These are phyloP conservation scores for Trididemnum miniatum DNA, from an alignment of 23 tunicate genomes.

Conservation along the genomic window DNA sequence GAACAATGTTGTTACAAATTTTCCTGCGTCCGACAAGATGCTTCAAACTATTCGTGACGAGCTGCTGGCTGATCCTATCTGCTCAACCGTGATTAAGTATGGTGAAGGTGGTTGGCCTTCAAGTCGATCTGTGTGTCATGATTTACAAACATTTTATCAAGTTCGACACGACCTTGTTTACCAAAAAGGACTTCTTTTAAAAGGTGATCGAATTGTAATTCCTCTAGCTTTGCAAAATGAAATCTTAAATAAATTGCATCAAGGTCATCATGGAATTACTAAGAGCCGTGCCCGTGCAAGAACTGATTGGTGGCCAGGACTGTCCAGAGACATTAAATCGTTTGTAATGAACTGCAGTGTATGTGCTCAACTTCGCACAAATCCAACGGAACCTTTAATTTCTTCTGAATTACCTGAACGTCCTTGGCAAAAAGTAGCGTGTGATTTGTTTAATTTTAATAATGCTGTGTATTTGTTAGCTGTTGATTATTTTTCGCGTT, in stretches of 20 bases:
- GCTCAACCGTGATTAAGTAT: too few species aligned
- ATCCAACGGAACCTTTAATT: background rate
- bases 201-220: background rate
- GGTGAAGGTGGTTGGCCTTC: background rate
- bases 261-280: slow-evolving; percentile 23
- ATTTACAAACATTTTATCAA: background rate
- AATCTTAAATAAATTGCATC: too few species aligned
- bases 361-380: background rate
- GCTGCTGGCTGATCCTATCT: too few species aligned
- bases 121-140: background rate
- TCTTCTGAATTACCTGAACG: background rate
- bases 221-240: slow-evolving; percentile 6
- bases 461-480: background rate
- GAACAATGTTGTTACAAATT: background rate
- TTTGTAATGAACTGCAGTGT: background rate
- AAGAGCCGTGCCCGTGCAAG: background rate
- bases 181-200: background rate
- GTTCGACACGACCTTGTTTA: background rate
- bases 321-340: background rate
- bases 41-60: background rate
- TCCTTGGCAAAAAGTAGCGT: background rate
- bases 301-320: background rate
- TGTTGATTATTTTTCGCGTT: background rate
- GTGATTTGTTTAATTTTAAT: background rate
- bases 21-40: background rate